Base-by-base conservation (phyloP, 2,797 vertebrate genomes). In the Syngnathus rostellatus region DNA sequence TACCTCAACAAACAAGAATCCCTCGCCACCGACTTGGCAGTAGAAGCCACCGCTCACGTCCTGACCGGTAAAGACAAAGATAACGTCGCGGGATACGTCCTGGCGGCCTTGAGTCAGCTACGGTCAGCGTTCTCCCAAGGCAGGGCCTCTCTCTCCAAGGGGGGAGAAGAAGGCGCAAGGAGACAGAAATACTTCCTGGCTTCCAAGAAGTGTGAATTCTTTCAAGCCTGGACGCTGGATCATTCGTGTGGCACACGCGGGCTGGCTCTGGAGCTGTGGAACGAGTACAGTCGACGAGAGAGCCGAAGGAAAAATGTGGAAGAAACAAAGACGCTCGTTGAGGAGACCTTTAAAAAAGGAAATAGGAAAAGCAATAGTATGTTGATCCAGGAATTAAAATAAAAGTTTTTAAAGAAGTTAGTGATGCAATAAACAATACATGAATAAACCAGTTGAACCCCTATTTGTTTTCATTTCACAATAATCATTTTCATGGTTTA, bases 181-280 rank as follows among this genome's bases (percentile, higher is more conserved):
- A 81, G 83, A 71, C 80, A 74, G 23, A 81, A 73, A 67, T 88
- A 72, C 76, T 93, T 91, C 53, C 73, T 87, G 6, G 93, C 93
- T 0, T 78, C 80, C 62, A 96, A 94, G 71, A 97, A 96, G 69
- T 94, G 93, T 50, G 84, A 91, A 64, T 96, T 94, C 70, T 85
- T 94, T 39, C 89, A 94, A 75, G 88, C 93, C 6, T 96, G 94
- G 95, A 85, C 86, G 53, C 80, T 88, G 2, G 93, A 94, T 46
- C 91, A 90, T 23, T 70, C 68, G 6, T 62, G 37, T 0, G 59
- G 39, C 2, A 77, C 92, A 54, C 69, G 57, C 0, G 62, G 57
- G 0, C 69, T 94, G 50, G 92, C 92, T 16, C 14, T 87, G 17
- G 86, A 89, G 59, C 81, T 90, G 19, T 90, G 89, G 87, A 71